Conservation (phyloP, 2,888 invertebrate genomes). For the Neria commutata region DNA sequence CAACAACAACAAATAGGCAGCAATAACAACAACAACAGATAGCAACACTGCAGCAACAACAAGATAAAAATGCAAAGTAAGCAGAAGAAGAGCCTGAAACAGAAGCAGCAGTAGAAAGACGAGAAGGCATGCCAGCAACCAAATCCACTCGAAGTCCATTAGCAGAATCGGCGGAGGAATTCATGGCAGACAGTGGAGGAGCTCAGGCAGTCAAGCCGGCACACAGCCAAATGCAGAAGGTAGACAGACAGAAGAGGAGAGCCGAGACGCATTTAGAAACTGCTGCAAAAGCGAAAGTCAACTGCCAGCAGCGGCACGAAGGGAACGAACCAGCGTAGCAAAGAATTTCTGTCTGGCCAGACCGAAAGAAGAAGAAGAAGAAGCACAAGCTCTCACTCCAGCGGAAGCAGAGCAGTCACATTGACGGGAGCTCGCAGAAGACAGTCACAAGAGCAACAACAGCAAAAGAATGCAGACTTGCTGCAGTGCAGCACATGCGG, state of each 20-base stretch:
- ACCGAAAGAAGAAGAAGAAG: neutral
- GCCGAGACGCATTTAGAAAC: neutral
- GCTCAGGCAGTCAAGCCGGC: neutral
- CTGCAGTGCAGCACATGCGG: neutral
- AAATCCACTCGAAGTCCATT: constrained; percentile 19
- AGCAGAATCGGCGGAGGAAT: constrained; percentile 18
- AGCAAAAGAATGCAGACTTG: neutral
- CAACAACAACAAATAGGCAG: neutral
- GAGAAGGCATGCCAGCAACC: constrained; percentile 4
- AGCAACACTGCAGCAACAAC: neutral
- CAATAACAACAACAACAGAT: too few relatives aligned
- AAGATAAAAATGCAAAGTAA: neutral
- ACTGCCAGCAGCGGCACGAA: constrained; percentile 8
- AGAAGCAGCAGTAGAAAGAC: neutral
- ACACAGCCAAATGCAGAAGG: neutral
- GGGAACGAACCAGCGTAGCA: constrained; percentile 8
- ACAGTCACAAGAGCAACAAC: neutral
- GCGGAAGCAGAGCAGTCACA: neutral
- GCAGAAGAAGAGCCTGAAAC: neutral
- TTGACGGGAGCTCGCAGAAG: neutral
- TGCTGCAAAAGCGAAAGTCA: constrained; percentile 24
- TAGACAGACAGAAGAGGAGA: neutral
- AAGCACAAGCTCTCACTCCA: constrained; percentile 5
- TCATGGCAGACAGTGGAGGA: constrained; percentile 13
- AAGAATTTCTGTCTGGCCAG: neutral